These are phyloP conservation scores for Selene dorsalis DNA, from an alignment of 2,797 vertebrate species.

Conservation along the genomic window DNA sequence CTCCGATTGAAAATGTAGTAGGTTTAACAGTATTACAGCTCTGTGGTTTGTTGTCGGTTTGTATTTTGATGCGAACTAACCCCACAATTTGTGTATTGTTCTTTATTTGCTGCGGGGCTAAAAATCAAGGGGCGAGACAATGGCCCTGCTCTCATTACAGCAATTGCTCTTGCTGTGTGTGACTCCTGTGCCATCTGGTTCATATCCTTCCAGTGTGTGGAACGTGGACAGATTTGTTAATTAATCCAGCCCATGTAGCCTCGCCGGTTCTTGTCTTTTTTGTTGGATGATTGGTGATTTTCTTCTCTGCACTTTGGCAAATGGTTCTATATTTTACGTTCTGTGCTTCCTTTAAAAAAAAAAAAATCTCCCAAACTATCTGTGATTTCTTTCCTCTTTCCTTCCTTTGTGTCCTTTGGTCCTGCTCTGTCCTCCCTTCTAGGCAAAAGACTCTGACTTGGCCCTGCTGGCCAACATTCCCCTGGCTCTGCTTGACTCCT, in stretches of 20 bases:
- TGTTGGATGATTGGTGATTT: constrained; percentile 23
- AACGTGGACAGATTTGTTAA: neutral
- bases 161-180: constrained; percentile 85
- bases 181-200: constrained; percentile 89
- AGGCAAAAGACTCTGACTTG: constrained; percentile 91
- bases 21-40: neutral
- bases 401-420: constrained; percentile 52
- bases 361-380: constrained; percentile 34
- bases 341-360: constrained; percentile 38
- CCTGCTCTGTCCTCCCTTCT: constrained; percentile 59
- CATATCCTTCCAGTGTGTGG: constrained; percentile 87
- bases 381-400: constrained; percentile 30
- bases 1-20: neutral
- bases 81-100: constrained; percentile 50
- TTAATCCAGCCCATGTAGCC: neutral
- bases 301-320: constrained; percentile 47
- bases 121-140: constrained; percentile 84
- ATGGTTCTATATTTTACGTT: constrained; percentile 44
- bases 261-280: constrained; percentile 4
- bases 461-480: constrained; percentile 91
- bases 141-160: constrained; percentile 83
- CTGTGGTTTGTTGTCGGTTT: constrained; percentile 22
- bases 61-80: constrained; percentile 24
- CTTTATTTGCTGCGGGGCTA: constrained; percentile 33
- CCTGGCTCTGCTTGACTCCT: constrained; percentile 92